phyloP scores from a whole-genome alignment of 1,140 invertebrate species.

The Cotesia glomerata region DNA sequence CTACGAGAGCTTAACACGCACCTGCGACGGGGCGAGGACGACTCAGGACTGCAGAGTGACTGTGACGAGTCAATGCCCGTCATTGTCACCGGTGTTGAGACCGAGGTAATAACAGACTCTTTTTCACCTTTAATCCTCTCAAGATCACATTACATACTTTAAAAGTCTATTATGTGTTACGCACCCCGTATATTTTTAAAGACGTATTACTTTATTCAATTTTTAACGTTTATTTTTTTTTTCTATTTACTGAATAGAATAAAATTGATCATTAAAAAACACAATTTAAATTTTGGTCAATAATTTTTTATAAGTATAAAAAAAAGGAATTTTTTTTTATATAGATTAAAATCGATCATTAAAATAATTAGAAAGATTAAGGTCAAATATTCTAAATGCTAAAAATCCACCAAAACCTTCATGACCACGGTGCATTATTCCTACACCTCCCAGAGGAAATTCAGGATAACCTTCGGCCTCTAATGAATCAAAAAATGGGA shows the following conservation, averaged over 20 bases:
- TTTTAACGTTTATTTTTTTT: too few relatives aligned
- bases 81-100: slow-evolving; percentile 53
- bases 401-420: not conserved
- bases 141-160: not conserved
- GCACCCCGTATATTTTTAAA: too few relatives aligned
- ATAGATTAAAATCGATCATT: too few relatives aligned
- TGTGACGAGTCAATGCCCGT: slow-evolving; percentile 64
- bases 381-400: not conserved
- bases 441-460: not conserved
- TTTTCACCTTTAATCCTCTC: not conserved
- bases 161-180: too few relatives aligned
- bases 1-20: slow-evolving; percentile 72
- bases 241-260: too few relatives aligned
- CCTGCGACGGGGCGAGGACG: slow-evolving; percentile 74
- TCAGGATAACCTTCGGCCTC: not conserved
- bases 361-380: too few relatives aligned
- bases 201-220: too few relatives aligned
- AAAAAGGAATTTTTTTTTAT: too few relatives aligned
- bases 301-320: too few relatives aligned
- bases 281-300: not conserved
- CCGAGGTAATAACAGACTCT: slow-evolving; percentile 46
- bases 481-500: not conserved
- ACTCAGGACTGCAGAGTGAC: slow-evolving; percentile 67
- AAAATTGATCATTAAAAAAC: not conserved
- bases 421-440: not conserved